A percentile compares a stretch with the other conserved stretches of the same genome.
These are phyloP conservation scores for Drosophila nannoptera DNA, from an alignment of 1,140 invertebrate genomes.

Conservation along the genomic window DNA sequence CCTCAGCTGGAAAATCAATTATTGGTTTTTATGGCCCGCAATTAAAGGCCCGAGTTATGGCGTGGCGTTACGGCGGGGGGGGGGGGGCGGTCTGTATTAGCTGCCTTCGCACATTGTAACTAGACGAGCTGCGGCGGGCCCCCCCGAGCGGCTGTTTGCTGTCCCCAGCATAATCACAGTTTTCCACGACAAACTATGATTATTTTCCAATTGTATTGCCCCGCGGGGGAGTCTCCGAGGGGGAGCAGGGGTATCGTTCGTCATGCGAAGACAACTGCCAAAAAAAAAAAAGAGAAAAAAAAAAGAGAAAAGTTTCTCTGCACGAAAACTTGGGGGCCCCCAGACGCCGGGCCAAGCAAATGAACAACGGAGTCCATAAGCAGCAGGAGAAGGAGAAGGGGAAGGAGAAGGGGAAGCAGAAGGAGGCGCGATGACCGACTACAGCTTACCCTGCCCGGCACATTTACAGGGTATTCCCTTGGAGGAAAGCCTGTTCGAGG, in stretches of 20 bases:
- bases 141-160: slow-evolving; percentile 32
- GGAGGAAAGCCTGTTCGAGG: not conserved
- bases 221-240: not conserved
- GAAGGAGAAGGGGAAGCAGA: no score
- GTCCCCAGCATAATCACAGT: slow-evolving; percentile 67
- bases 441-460: slow-evolving; percentile 1
- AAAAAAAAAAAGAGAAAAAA: not conserved
- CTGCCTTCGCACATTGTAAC: slow-evolving; percentile 43
- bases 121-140: slow-evolving; percentile 33
- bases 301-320: slow-evolving; percentile 36
- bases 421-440: slow-evolving; percentile 5
- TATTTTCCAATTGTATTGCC: slow-evolving; percentile 71
- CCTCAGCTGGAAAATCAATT: slow-evolving; percentile 30
- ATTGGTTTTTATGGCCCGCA: slow-evolving; percentile 30
- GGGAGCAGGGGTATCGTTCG: slow-evolving; percentile 1
- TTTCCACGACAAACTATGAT: slow-evolving; percentile 54
- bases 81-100: slow-evolving; percentile 14
- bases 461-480: not conserved
- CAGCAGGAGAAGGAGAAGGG: not conserved
- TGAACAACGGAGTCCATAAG: slow-evolving; percentile 27
- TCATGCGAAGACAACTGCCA: slow-evolving; percentile 61
- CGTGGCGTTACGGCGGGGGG: no score
- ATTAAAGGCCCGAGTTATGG: slow-evolving; percentile 39
- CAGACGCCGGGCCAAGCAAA: slow-evolving; percentile 32
- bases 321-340: slow-evolving; percentile 49